Evolutionary conservation across 1,140 invertebrate species (phyloP).

Genomic region (Drosophila lini): DNA sequence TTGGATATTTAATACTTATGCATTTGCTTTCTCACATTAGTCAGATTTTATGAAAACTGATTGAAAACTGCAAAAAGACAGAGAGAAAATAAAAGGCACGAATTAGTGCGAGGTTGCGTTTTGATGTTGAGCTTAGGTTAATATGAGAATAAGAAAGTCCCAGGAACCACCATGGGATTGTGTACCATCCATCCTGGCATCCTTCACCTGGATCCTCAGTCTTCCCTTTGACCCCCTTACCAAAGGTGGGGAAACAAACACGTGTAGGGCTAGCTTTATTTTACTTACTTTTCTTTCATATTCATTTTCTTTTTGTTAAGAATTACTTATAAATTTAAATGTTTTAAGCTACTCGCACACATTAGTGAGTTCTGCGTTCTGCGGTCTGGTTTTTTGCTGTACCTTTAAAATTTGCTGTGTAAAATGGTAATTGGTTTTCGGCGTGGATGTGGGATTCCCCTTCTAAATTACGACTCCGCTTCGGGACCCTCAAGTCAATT

Average conservation of each 20-base stretch:
- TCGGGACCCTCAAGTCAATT: constrained; percentile 15
- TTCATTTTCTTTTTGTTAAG: constrained; percentile 66
- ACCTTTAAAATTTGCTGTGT: constrained; percentile 45
- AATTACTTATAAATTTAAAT: constrained; percentile 76
- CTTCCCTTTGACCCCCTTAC: constrained; percentile 76
- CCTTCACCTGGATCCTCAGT: constrained; percentile 14
- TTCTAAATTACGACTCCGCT: constrained; percentile 15
- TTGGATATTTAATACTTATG: constrained; percentile 55
- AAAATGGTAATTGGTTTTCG: constrained; percentile 26
- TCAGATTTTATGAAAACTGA: constrained; percentile 70
- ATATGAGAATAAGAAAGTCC: constrained; percentile 42
- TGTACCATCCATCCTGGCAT: constrained; percentile 23
- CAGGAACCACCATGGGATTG: constrained; percentile 66
- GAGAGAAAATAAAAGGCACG: constrained; percentile 75
- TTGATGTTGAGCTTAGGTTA: constrained; percentile 37
- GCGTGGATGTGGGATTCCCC: constrained; percentile 11
- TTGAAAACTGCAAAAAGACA: constrained; percentile 83
- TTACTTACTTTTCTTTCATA: constrained; percentile 79
- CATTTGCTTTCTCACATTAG: constrained; percentile 43
- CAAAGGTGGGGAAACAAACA: constrained; percentile 82
- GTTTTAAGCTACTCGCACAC: constrained; percentile 74
- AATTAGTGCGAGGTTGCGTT: constrained; percentile 64
- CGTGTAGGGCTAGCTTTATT: constrained; percentile 73
- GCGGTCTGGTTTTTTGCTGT: constrained; percentile 29
- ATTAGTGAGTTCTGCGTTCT: constrained; percentile 51